Percentiles rank a stretch among this genome's conserved stretches.
These are phyloP conservation scores for Drosophila fungiperda DNA, from an alignment of 2,888 invertebrate species.

Conservation along the genomic window DNA sequence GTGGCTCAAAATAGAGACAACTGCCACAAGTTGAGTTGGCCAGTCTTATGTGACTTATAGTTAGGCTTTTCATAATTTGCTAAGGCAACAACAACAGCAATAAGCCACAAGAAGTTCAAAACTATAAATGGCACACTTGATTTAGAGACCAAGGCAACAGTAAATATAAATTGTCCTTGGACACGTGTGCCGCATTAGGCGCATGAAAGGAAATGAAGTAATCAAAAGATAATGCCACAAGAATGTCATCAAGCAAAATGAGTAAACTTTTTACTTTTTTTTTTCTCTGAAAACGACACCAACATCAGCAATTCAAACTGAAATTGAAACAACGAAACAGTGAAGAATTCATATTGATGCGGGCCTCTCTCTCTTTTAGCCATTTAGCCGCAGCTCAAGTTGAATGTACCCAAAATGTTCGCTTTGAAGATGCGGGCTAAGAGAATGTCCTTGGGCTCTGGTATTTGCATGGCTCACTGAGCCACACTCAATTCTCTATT, in stretches of 20 bases:
- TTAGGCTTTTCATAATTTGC: constrained; percentile 68
- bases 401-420: constrained; percentile 18
- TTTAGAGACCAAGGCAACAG: constrained; percentile 26
- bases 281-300: constrained; percentile 4
- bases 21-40: constrained; percentile 30
- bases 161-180: constrained; percentile 21
- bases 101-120: constrained; percentile 28
- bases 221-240: constrained; percentile 79
- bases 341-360: constrained; percentile 56
- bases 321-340: constrained; percentile 42
- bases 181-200: constrained; percentile 62
- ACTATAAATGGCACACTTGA: constrained; percentile 42
- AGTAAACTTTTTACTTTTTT: constrained; percentile 56
- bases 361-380: constrained; percentile 21
- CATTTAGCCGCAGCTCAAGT: constrained; percentile 21
- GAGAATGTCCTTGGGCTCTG: not conserved
- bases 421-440: constrained; percentile 47
- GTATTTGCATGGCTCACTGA: not conserved
- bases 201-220: constrained; percentile 66
- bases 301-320: constrained; percentile 23
- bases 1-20: constrained; percentile 28
- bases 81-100: constrained; percentile 7
- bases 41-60: constrained; percentile 57
- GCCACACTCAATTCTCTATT: constrained; percentile 34
- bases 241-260: constrained; percentile 66